phyloP scores from a whole-genome alignment of 2,888 invertebrate species.

The Diadromus collaris region DNA sequence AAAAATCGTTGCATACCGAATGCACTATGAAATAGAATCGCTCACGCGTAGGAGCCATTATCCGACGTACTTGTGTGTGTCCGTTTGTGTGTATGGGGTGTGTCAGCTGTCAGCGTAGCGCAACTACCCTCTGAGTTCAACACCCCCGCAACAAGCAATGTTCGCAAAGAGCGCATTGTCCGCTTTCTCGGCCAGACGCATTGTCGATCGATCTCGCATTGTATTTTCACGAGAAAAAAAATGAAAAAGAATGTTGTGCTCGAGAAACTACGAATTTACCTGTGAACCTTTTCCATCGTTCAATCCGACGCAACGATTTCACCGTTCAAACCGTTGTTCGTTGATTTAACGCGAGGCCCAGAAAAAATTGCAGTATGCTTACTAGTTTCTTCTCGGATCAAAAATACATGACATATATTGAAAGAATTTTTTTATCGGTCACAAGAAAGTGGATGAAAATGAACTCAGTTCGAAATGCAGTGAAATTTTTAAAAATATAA shows the following conservation, averaged over 20 bases:
- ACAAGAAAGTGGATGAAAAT: no score
- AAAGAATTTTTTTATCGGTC: no score
- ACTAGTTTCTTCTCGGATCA: neutral
- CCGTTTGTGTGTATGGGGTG: constrained; percentile 19
- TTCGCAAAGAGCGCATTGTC: constrained; percentile 27
- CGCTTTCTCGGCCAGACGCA: constrained; percentile 25
- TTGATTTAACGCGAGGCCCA: neutral
- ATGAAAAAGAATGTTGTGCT: no score
- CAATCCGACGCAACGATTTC: constrained; percentile 9
- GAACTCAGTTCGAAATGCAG: no score
- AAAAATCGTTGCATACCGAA: constrained; percentile 9
- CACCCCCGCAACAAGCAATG: constrained; percentile 34
- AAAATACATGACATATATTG: neutral
- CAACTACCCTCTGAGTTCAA: constrained; percentile 46
- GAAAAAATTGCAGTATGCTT: neutral
- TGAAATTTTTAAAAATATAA: no score
- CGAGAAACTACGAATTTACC: constrained; percentile 31
- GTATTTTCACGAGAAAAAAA: constrained; percentile 7
- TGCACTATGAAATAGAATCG: constrained; percentile 6
- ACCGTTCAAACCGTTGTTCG: constrained; percentile 13
- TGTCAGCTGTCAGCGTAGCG: constrained; percentile 40
- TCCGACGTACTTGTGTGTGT: neutral
- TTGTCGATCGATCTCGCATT: constrained; percentile 35
- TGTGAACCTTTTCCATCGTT: constrained; percentile 35
- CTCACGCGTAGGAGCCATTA: neutral